Conservation (phyloP, 1,140 invertebrate species). For the Procambarus virginalis region DNA sequence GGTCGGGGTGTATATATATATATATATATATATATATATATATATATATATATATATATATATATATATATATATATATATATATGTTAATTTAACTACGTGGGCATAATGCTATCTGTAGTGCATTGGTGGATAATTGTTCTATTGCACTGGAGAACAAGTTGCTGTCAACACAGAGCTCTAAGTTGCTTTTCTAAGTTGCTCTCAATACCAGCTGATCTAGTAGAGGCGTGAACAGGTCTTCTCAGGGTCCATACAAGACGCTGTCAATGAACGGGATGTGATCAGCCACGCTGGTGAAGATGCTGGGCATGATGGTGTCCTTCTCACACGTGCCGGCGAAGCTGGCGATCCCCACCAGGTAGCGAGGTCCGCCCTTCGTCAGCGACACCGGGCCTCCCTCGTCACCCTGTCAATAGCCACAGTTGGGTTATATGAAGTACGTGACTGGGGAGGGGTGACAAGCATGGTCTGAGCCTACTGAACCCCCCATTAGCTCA, state of each 20-base stretch:
- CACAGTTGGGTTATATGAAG: neutral
- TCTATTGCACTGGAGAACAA: neutral
- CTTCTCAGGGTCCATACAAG: neutral
- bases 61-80: slow-evolving; percentile 11
- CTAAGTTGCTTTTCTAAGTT: too few relatives aligned
- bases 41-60: slow-evolving; percentile 11
- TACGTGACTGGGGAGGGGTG: too few relatives aligned
- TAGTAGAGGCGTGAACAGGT: neutral
- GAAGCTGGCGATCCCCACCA: slow-evolving; percentile 37
- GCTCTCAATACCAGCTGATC: too few relatives aligned
- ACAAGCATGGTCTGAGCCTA: too few relatives aligned
- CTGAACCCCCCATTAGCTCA: too few relatives aligned
- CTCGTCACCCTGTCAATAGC: slow-evolving; percentile 31
- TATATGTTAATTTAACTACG: neutral
- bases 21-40: slow-evolving; percentile 11
- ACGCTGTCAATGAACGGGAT: slow-evolving; percentile 35
- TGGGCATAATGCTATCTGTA: neutral
- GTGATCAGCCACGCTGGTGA: slow-evolving; percentile 27
- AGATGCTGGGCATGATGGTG: slow-evolving; percentile 20
- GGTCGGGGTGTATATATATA: neutral
- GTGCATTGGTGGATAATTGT: neutral
- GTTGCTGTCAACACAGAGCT: too few relatives aligned
- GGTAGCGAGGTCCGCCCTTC: neutral
- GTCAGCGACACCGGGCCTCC: slow-evolving; percentile 17
- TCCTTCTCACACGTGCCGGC: slow-evolving; percentile 2